Conservation (phyloP, 1,140 invertebrate genomes). For the Bombus waltoni region DNA sequence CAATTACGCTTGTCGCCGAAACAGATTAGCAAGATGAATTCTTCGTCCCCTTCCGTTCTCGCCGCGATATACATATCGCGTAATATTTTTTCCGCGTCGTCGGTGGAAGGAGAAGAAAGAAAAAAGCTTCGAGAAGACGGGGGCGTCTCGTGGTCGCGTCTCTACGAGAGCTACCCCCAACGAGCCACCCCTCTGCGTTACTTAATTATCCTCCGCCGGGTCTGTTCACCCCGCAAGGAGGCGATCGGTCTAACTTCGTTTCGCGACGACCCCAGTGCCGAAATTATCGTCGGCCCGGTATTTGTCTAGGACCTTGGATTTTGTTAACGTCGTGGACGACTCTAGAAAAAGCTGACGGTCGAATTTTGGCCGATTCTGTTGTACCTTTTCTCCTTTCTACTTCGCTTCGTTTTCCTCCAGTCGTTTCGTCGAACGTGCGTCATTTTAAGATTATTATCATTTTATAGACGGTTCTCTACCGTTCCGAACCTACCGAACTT, state of each 20-base stretch:
- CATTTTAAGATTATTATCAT: no score
- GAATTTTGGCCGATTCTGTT: background rate
- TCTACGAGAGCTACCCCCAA: conserved; percentile 61
- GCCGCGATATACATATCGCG: conserved; percentile 72
- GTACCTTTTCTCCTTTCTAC: background rate
- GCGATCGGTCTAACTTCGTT: conserved; percentile 75
- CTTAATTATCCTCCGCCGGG: conserved; percentile 78
- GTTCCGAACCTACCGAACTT: no score
- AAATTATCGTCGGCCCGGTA: conserved; percentile 68
- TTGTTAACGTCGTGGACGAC: background rate
- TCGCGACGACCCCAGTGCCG: conserved; percentile 60
- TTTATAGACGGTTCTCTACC: no score
- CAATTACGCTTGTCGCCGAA: conserved; percentile 73
- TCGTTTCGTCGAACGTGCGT: no score
- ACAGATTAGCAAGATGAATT: conserved; percentile 72
- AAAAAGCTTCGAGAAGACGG: conserved; percentile 27
- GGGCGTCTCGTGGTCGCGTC: conserved; percentile 62
- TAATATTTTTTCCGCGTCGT: conserved; percentile 76
- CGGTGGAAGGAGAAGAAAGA: background rate
- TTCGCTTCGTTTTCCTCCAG: no score
- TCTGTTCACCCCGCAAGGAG: conserved; percentile 55
- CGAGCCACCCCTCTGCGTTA: conserved; percentile 69
- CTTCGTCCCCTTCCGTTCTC: conserved; percentile 60
- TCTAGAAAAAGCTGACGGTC: conserved; percentile 4
- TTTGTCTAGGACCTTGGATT: conserved; percentile 65